Conservation (phyloP, 2,888 invertebrate genomes). For the Oeneis ivallda region DNA sequence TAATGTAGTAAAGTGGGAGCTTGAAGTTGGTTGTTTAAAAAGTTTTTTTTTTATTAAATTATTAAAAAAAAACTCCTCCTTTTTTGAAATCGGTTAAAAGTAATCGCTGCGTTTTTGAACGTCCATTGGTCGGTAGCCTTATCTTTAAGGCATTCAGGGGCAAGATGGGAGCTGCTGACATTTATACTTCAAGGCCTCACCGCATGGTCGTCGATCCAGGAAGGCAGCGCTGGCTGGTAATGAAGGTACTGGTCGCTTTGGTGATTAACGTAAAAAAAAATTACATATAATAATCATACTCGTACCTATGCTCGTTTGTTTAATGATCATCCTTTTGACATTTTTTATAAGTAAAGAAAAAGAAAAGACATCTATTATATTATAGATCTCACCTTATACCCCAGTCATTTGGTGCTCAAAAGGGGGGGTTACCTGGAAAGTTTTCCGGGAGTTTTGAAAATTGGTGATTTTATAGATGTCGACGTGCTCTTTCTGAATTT, state of each 20-base stretch:
- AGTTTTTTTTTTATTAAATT: too few relatives aligned
- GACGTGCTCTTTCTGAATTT: too few relatives aligned
- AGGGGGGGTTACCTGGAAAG: too few relatives aligned
- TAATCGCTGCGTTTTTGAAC: not conserved
- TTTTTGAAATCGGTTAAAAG: too few relatives aligned
- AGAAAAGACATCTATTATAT: too few relatives aligned
- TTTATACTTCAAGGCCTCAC: conserved; percentile 37
- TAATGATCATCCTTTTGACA: conserved; percentile 11
- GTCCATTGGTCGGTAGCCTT: conserved; percentile 3
- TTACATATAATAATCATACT: conserved; percentile 34
- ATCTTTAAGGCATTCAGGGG: conserved; percentile 31
- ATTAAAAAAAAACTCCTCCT: too few relatives aligned
- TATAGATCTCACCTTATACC: too few relatives aligned
- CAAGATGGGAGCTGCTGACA: conserved; percentile 40
- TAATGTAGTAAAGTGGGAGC: too few relatives aligned
- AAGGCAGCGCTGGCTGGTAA: conserved; percentile 28
- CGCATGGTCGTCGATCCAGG: conserved; percentile 36
- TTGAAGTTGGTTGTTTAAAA: too few relatives aligned
- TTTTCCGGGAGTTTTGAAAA: too few relatives aligned
- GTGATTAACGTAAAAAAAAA: conserved; percentile 34
- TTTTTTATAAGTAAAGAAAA: not conserved
- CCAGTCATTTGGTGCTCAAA: too few relatives aligned
- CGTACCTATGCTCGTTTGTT: not conserved
- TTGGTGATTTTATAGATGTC: too few relatives aligned
- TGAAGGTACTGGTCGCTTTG: not conserved